Evolutionary conservation across 2,888 invertebrate species (phyloP).

Genomic region (Ochlodes sylvanus): DNA sequence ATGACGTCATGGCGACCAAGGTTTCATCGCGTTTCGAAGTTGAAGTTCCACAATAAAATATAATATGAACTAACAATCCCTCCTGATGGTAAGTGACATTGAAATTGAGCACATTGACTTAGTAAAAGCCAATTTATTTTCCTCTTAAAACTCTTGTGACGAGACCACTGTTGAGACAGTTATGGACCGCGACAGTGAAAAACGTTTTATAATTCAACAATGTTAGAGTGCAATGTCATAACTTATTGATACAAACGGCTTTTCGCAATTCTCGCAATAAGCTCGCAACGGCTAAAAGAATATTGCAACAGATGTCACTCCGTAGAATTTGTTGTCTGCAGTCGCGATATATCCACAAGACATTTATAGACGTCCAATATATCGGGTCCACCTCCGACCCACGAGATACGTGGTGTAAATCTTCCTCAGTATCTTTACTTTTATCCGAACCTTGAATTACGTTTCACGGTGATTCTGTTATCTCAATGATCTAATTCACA

Average conservation of each 20-base stretch:
- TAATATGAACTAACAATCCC: no score
- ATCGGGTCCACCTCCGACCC: constrained; percentile 21
- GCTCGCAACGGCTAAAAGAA: constrained; percentile 16
- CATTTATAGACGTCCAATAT: constrained; percentile 34
- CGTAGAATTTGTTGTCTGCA: constrained; percentile 30
- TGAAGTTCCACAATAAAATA: no score
- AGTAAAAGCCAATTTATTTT: no score
- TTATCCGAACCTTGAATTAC: background rate
- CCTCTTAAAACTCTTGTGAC: no score
- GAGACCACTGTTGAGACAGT: no score
- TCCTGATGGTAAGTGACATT: no score
- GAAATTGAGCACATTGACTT: no score
- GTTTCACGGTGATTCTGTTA: background rate
- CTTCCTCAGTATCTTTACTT: background rate
- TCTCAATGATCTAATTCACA: no score
- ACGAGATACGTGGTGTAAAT: constrained; percentile 17
- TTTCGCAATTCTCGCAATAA: constrained; percentile 16
- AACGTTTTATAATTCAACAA: background rate
- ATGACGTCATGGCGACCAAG: no score
- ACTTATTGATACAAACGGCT: constrained; percentile 7
- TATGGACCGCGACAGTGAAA: no score
- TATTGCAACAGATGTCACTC: constrained; percentile 23
- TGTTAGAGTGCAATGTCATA: background rate
- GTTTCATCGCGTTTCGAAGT: no score
- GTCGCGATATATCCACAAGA: constrained; percentile 29